phyloP scores from a whole-genome alignment of 2,113 vertebrate genomes.

The human region DNA sequence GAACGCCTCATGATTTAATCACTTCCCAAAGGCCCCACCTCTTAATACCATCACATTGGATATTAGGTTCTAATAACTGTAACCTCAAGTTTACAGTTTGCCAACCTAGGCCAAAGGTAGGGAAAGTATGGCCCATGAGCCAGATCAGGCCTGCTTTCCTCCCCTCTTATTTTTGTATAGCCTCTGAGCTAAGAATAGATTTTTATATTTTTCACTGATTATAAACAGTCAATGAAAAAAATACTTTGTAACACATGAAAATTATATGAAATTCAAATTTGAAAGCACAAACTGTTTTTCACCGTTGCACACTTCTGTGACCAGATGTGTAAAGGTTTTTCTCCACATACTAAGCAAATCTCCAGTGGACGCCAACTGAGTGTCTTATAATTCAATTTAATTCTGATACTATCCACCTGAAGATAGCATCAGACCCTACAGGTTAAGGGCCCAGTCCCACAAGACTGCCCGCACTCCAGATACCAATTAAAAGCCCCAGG shows the following conservation, averaged over 20 bases:
- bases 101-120: background rate
- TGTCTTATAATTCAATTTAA: background rate
- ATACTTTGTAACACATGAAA: background rate
- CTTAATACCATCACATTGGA: too few species aligned
- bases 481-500: too few species aligned
- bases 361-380: background rate
- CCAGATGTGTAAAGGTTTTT: background rate
- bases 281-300: background rate
- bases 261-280: slow-evolving; percentile 14
- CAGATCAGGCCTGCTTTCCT: background rate
- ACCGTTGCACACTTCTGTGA: background rate
- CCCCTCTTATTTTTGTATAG: background rate
- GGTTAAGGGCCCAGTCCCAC: background rate
- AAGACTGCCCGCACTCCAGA: background rate
- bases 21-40: background rate
- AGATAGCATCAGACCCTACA: background rate
- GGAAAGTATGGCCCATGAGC: background rate
- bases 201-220: background rate
- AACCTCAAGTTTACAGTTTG: background rate
- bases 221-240: background rate
- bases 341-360: background rate
- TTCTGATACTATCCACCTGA: background rate
- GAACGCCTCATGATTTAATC: too few species aligned
- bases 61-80: background rate
- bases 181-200: background rate